Conservation (phyloP, 1,140 invertebrate genomes). For the Bombus soroeensis region DNA sequence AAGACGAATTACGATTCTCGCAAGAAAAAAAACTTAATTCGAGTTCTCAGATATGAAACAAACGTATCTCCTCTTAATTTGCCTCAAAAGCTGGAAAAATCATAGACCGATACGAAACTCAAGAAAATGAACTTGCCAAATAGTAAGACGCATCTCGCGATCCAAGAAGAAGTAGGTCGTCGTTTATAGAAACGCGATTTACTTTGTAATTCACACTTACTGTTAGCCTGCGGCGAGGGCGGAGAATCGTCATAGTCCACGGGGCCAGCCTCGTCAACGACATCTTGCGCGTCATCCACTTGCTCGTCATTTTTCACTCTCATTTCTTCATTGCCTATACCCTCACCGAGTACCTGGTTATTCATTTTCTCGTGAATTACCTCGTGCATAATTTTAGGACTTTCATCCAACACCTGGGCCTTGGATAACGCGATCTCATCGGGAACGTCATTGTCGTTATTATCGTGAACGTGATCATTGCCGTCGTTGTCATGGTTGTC, state of each 20-base stretch:
- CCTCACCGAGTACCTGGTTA: background rate
- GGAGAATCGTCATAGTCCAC: slow-evolving; percentile 63
- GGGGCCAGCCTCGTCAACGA: slow-evolving; percentile 24
- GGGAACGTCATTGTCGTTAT: background rate
- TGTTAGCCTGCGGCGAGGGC: slow-evolving; percentile 54
- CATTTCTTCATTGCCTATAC: slow-evolving; percentile 12
- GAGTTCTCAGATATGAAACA: background rate
- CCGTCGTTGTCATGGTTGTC: background rate
- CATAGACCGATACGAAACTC: slow-evolving; percentile 14
- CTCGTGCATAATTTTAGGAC: background rate
- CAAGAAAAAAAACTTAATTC: fast-evolving
- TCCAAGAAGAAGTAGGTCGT: background rate
- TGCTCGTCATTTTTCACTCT: background rate
- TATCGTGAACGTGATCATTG: background rate
- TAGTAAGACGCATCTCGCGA: background rate
- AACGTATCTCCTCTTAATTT: no score
- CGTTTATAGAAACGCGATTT: slow-evolving; percentile 20
- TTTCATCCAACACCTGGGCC: background rate
- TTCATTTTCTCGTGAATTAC: background rate
- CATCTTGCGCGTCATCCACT: background rate
- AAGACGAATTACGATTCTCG: background rate
- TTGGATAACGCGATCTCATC: background rate
- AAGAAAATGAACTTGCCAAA: slow-evolving; percentile 5
- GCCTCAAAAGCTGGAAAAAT: slow-evolving; percentile 14
- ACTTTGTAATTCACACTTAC: slow-evolving; percentile 58